Evolutionary conservation across 2,888 invertebrate genomes (phyloP), one percentile per base, ranked within the genome.

Genomic region (Rhorus exstirpatorius): DNA sequence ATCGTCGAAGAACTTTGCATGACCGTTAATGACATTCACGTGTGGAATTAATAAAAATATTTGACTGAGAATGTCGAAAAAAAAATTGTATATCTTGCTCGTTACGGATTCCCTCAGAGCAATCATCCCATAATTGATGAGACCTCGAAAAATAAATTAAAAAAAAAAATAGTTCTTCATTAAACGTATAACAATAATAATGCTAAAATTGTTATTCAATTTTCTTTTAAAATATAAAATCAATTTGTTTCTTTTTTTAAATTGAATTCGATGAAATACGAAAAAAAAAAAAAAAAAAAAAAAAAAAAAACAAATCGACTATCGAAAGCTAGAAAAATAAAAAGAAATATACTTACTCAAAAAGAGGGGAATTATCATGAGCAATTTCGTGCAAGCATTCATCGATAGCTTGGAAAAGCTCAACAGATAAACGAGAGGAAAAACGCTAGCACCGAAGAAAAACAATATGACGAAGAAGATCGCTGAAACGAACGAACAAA

Each of bases 401-500:
- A 84, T 86, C 17, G 90, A 88, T 72, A 90, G 91, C 65, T 89
- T 90, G 35, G 86, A 55, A 75, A 93, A 93, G 61, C 90, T 93
- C 21, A 90, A 86, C 51, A 90, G 84, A 53, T 93, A 93, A 8
- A 86, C 86, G 19, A 92, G 49, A 6, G 92, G 87, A 35, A 93
- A 77, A 24, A 96, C 94, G 70, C 95, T 94, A 65, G 96, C 92
- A 90, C 97, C 98, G 61, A 97, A 91, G 8, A 96, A 87, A 4
- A 98, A 87, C 88, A 96, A 96, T 67, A 97, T 93, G 24, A 97
- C 93, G 44, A 97, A 89, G 0, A 97, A 94, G 0, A 87, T 88
- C 51, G 85, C 91, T 92, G 85, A 21, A 91, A 90, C 44, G 58
- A 63, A 72, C 44, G n/a, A n/a, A n/a, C n/a, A n/a, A n/a, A n/a